Percentiles rank a stretch among this genome's conserved stretches.
Evolutionary conservation across 1,140 invertebrate species (phyloP).

Genomic region (Drosophila sechellia): DNA sequence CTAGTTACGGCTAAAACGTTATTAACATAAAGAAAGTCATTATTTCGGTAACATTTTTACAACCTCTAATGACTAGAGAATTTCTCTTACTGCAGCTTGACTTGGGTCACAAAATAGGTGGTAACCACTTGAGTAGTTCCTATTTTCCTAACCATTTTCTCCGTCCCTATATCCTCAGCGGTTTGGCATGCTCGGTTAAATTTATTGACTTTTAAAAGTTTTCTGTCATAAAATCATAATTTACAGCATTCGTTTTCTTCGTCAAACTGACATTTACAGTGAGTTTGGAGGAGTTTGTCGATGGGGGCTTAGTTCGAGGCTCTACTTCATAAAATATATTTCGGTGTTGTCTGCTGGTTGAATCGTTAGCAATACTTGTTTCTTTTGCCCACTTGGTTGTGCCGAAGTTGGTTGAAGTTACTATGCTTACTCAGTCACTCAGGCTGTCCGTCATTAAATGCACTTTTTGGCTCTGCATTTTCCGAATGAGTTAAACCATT

Average conservation of each 20-base stretch:
- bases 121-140: constrained; percentile 14
- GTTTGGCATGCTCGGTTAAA: constrained; percentile 40
- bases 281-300: constrained; percentile 12
- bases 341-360: constrained; percentile 34
- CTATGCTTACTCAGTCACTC: constrained; percentile 18
- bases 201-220: constrained; percentile 79
- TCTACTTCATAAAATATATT: constrained; percentile 34
- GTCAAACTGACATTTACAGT: constrained; percentile 65
- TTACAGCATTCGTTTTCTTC: constrained; percentile 76
- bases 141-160: constrained; percentile 15
- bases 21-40: too few species aligned
- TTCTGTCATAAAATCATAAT: constrained; percentile 79
- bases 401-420: constrained; percentile 29
- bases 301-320: constrained; percentile 28
- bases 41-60: neutral
- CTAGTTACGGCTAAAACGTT: too few species aligned
- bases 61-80: neutral
- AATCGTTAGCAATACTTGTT: constrained; percentile 49
- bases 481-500: constrained; percentile 58
- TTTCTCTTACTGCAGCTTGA: constrained; percentile 11
- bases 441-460: constrained; percentile 67
- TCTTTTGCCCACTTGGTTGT: constrained; percentile 30
- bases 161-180: constrained; percentile 20
- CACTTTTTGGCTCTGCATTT: constrained; percentile 57
- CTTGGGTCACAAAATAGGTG: neutral